Evolutionary conservation across 2,797 vertebrate species (phyloP).

Genomic region (Gallinago stenura): DNA sequence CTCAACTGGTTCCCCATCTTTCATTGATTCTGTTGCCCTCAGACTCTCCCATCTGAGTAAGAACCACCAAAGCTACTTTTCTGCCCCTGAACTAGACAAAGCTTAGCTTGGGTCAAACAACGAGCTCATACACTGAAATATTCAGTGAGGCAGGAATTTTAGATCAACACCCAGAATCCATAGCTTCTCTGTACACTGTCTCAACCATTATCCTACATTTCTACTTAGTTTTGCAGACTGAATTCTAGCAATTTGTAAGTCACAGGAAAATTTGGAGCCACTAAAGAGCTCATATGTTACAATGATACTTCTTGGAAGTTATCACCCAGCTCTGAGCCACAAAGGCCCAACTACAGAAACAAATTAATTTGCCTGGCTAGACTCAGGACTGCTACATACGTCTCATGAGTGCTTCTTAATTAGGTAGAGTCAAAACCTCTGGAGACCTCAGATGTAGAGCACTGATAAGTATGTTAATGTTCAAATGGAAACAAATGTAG

Average conservation of each 20-base stretch:
- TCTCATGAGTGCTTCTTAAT: neutral
- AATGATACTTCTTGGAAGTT: neutral
- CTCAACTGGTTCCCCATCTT: fast-evolving
- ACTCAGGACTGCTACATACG: neutral
- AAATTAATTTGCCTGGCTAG: neutral
- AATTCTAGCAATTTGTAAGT: neutral
- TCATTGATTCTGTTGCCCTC: neutral
- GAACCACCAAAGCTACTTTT: neutral
- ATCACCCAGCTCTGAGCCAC: neutral
- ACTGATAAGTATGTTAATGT: neutral
- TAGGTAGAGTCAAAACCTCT: neutral
- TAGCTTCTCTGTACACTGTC: neutral
- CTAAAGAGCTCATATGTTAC: neutral
- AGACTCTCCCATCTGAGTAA: neutral
- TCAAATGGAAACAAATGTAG: neutral
- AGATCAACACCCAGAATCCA: neutral
- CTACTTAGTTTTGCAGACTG: neutral
- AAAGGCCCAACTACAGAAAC: neutral
- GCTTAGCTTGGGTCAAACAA: neutral
- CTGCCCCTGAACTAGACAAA: neutral
- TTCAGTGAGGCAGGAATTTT: neutral
- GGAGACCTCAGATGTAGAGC: neutral
- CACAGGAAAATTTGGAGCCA: neutral
- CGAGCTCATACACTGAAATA: neutral
- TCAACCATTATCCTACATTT: neutral